Evolutionary conservation across 2,113 vertebrate genomes (phyloP).

Genomic region (Scalopus aquaticus): DNA sequence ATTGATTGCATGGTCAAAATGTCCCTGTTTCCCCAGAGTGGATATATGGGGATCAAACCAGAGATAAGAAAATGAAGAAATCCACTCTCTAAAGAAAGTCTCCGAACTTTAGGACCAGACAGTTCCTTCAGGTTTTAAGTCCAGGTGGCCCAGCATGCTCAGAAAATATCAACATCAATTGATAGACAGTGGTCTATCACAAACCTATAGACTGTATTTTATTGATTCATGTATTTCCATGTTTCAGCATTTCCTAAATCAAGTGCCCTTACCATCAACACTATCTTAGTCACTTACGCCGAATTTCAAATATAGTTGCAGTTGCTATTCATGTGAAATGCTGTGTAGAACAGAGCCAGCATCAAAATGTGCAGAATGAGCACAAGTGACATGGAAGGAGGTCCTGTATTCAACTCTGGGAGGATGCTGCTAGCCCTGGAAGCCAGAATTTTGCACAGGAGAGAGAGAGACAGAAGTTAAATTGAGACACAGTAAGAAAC

Average conservation of each 20-base stretch:
- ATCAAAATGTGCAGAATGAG: background rate
- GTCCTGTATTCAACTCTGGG: no score
- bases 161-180: no score
- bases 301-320: background rate
- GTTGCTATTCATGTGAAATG: background rate
- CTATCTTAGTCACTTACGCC: background rate
- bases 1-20: background rate
- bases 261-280: background rate
- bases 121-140: accelerated
- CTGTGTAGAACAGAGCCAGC: background rate
- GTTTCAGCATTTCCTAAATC: background rate
- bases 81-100: background rate
- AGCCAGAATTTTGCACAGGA: background rate
- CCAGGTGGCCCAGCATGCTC: background rate
- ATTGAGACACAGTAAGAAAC: background rate
- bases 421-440: background rate
- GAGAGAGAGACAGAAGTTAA: background rate
- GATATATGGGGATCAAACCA: background rate
- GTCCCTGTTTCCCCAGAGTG: background rate
- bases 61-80: background rate
- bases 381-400: background rate
- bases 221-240: background rate
- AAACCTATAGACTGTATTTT: background rate
- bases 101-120: background rate
- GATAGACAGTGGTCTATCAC: no score